phyloP scores from a whole-genome alignment of 2,797 vertebrate species.

The Characodon lateralis region DNA sequence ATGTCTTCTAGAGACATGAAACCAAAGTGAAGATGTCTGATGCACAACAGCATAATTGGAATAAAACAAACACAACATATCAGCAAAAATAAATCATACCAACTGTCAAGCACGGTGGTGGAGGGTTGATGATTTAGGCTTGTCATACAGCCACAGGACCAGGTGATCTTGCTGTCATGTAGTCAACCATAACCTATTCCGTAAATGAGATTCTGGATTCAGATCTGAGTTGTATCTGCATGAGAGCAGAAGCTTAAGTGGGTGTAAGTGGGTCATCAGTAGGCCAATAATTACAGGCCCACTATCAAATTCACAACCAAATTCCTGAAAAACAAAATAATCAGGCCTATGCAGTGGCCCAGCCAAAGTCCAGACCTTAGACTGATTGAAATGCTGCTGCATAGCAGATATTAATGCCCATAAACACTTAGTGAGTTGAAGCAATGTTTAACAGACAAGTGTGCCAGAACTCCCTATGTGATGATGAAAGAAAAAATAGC shows the following conservation, averaged over 20 bases:
- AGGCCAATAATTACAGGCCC: no score
- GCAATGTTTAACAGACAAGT: no score
- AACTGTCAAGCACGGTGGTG: neutral
- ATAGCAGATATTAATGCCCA: no score
- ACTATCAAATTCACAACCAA: neutral
- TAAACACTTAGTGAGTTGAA: no score
- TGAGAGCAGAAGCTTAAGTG: neutral
- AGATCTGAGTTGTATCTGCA: neutral
- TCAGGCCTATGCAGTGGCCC: neutral
- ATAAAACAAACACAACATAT: no score
- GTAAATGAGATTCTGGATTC: neutral
- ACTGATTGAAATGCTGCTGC: neutral
- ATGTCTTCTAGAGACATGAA: no score
- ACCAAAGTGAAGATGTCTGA: neutral
- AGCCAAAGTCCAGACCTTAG: neutral
- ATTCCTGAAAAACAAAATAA: neutral
- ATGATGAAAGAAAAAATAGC: neutral
- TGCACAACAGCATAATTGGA: no score
- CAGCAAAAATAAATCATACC: neutral
- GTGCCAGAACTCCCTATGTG: no score
- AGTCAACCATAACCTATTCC: neutral
- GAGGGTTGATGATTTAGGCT: neutral
- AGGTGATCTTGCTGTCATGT: neutral
- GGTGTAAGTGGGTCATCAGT: no score
- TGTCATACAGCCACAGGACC: neutral